Base-by-base conservation (phyloP, 2,888 invertebrate species). In the Drosophila nr. perissopoda region DNA sequence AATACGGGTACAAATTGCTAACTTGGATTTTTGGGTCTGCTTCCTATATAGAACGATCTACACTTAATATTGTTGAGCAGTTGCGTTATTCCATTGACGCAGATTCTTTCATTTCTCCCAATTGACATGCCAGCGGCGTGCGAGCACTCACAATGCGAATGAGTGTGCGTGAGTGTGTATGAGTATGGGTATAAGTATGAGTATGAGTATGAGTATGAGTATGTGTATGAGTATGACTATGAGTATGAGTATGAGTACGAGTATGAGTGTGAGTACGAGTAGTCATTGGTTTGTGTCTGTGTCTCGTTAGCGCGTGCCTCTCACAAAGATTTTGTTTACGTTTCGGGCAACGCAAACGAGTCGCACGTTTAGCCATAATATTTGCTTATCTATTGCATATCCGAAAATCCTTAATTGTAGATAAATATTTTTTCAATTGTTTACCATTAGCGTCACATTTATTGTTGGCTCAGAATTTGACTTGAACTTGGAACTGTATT, bases 381-480 rank as follows among this genome's bases (percentile, higher is more conserved):
- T 76, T 79, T 76, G 73, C 69, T 67, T 73, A 79, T 76, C 69
- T 73, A 72, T 79, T 72, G 75, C 64, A 75, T 63, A 75, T 75
- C 46, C 72, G 46, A 67, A 52, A 57, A 48, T 53, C 57, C 42
- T 52, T 57, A 21, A 63, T n/a, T 40, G 33, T 48, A 33, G 27
- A 38, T 34, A 31, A 48, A 57, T 72, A 66, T 36, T 29, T 57
- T 40, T 38, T 36, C 36, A 60, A 60, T 71, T 40, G 54, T 18
- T 53, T 70, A 38, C 38, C 58, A 62, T 49, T 56, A 65, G 52
- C 64, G 67, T 70, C 64, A 59, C 40, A 49, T 21, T 53, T 21
- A 10, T 18, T 38, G 31, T 42, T 29, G 58, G 11, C 16, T 56
- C 16, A 13, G 25, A 34, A 36, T 33, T 49, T 13, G 11, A 21